Evolutionary conservation across 1,140 invertebrate species (phyloP), one percentile per base, ranked within the genome.

Genomic region (Wasmannia auropunctata): DNA sequence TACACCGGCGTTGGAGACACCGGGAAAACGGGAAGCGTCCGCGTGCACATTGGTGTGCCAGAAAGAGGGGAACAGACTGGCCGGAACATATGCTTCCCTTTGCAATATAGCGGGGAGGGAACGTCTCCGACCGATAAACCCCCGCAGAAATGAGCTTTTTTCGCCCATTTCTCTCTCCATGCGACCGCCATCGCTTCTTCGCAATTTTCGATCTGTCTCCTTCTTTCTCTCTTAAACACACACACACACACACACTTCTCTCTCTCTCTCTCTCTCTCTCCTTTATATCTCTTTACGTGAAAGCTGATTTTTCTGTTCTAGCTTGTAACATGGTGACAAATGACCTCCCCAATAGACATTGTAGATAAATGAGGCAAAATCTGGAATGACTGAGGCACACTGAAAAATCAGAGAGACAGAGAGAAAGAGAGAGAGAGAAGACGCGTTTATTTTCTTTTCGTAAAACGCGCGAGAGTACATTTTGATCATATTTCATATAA

Each of bases 91-190:
- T 91, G 88, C 86, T 90, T 86, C 86, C 69, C 62, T 76, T 62
- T 51, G 87, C 87, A 88, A 90, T 91, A 90, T 86, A 87, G 81
- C 49, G 70, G 58, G 22, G 85, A 80, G 58, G 77, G 72, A 62
- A 79, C 75, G 79, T 86, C 88, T 74, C 86, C 88, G 88, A 75
- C 85, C 91, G 91, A 92, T 92, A 92, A 92, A 91, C 88, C 86
- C 43, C 86, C 91, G 63, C 79, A 88, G 91, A 92, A 91, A 90
- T 92, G 91, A 90, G 87, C 86, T 91, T 92, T 91, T 91, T 89
- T 74, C 79, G 67, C n/a, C 51, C 79, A 83, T 83, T 83, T 83
- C 79, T 83, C 79, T 83, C 46, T 43, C 80, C 87, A 31, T 62
- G 79, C 67, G 28, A 83, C 65, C 65, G 51, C 58, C 79, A 83